Evolutionary conservation across 2,797 vertebrate genomes (phyloP), one percentile per base, ranked within the genome.

Genomic region (Clarias fuscus): DNA sequence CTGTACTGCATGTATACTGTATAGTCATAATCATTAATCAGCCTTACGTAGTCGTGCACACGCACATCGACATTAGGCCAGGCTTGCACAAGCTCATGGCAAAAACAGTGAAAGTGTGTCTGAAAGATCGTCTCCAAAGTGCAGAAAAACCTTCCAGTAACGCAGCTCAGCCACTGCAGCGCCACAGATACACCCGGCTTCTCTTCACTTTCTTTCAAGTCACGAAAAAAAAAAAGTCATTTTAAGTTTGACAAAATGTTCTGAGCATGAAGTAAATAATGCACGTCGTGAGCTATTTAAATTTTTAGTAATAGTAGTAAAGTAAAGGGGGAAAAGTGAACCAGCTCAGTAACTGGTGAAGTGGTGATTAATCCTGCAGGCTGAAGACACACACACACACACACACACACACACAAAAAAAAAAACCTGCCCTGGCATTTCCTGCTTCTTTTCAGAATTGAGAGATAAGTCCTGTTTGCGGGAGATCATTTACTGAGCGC

Each of bases 381-480:
- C 73, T 27, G 48, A 76, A 30, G 73, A 56, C 53, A 37, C 37
- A 37, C 37, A 37, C 37, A 4, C 33, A 33, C 33, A 33, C 33
- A 33, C 33, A 33, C 33, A 33, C 33, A 33, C 33, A 33, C 33
- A 33, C 33, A 33, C 33, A 33, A 33, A 1, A 37, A 4, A 33
- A 2, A 33, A 37, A 37, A 37, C 3, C 37, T 37, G 3, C 40
- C 17, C 24, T 48, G 62, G 40, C 40, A 81, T 81, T 82, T 70
- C 80, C 80, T 82, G 80, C 43, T 82, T 56, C n/a, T 68, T 82
- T 56, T 27, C n/a, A 20, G 40, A 5, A 2, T 20, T 20, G 14
- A 30, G 56, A 71, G 64, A 62, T 85, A 80, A 85, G 53, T 13
- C 37, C 24, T 40, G 58, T 43, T 80, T 37, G 53, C 33, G n/a